Evolutionary conservation across 2,888 invertebrate genomes (phyloP).

Genomic region (Encarsia formosa): DNA sequence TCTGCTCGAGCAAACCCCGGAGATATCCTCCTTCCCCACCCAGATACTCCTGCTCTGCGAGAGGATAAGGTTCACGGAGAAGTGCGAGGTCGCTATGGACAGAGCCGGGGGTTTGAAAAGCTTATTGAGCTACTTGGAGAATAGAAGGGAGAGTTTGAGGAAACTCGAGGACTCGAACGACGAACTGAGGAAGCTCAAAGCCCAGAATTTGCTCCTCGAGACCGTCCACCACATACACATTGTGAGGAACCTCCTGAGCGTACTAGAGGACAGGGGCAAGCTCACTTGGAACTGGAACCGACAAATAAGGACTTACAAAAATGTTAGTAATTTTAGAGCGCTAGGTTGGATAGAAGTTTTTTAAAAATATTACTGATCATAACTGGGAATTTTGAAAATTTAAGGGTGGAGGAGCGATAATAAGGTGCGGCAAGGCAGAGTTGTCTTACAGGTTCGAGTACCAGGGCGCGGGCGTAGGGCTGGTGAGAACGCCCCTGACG

Average conservation of each 20-base stretch:
- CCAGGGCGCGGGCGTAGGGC: constrained; percentile 90
- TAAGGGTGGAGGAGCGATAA: constrained; percentile 59
- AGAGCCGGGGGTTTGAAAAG: constrained; percentile 46
- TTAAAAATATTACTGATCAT: too few species aligned
- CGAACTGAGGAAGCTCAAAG: constrained; percentile 72
- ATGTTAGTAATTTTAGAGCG: constrained; percentile 31
- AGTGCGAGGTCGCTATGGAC: constrained; percentile 42
- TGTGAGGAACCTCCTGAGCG: constrained; percentile 69
- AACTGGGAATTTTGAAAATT: too few species aligned
- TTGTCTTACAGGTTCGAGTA: constrained; percentile 97
- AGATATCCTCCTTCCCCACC: constrained; percentile 42
- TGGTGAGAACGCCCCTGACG: constrained; percentile 93
- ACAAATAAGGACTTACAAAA: constrained; percentile 67
- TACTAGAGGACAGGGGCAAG: constrained; percentile 34
- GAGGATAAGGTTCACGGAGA: constrained; percentile 44
- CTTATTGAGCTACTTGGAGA: constrained; percentile 54
- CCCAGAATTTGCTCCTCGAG: constrained; percentile 89
- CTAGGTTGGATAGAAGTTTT: too few species aligned
- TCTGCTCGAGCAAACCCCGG: constrained; percentile 37
- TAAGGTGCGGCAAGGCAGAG: constrained; percentile 89
- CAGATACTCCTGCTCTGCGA: constrained; percentile 45
- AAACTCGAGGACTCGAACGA: constrained; percentile 53
- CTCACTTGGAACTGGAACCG: constrained; percentile 87
- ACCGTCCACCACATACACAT: constrained; percentile 87
- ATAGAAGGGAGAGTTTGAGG: constrained; percentile 55